These are phyloP conservation scores for Cyprinodon variegatus DNA, from an alignment of 2,113 vertebrate genomes.

Conservation along the genomic window DNA sequence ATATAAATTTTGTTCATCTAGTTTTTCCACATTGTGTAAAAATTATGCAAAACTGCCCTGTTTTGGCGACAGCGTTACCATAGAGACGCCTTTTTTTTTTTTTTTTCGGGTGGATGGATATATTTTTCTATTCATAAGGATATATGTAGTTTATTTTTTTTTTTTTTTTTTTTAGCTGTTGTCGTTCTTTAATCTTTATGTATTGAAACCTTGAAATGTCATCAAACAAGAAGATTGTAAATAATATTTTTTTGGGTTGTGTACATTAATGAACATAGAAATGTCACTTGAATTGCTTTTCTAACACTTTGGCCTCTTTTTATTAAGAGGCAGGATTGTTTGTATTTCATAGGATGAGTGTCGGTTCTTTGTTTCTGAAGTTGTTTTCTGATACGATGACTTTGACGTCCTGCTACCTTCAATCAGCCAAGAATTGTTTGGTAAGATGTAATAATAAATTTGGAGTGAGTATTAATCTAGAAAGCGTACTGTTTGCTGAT, in stretches of 20 bases:
- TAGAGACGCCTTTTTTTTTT: not conserved
- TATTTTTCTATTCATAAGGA: too few relatives aligned
- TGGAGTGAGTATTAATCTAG: not conserved
- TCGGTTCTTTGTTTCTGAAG: conserved; percentile 33
- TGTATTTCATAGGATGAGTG: conserved; percentile 61
- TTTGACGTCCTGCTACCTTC: conserved; percentile 57
- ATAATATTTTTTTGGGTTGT: conserved; percentile 27
- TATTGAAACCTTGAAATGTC: not conserved
- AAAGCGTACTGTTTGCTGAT: not conserved
- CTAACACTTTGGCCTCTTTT: conserved; percentile 38
- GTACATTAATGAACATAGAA: conserved; percentile 24
- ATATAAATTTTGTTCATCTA: too few relatives aligned
- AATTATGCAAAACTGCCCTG: not conserved
- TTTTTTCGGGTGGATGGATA: too few relatives aligned
- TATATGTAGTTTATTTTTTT: too few relatives aligned
- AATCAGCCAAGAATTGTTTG: conserved; percentile 72
- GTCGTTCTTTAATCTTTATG: not conserved
- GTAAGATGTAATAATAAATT: conserved; percentile 62
- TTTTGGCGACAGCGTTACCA: not conserved
- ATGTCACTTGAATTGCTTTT: conserved; percentile 30
- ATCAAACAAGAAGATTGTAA: conserved; percentile 17
- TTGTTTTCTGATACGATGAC: not conserved
- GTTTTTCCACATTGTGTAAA: not conserved
- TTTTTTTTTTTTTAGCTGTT: not conserved
- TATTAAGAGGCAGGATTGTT: conserved; percentile 33